Conservation (phyloP, 2,888 invertebrate genomes). For the Rhingia rostrata region DNA sequence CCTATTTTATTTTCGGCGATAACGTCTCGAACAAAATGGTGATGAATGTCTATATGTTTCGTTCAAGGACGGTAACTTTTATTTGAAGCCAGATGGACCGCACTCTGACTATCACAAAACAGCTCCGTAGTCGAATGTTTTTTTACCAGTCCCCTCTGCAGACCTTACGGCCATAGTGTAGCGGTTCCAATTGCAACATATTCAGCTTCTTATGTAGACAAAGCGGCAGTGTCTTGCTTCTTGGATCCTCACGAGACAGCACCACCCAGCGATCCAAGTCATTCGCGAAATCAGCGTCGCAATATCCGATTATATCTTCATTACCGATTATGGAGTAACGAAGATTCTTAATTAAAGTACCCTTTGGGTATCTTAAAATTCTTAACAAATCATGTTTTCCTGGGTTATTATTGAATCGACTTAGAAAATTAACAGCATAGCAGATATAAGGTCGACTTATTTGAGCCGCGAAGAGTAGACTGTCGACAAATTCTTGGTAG, state of each 20-base stretch:
- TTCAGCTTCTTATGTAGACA: too few species aligned
- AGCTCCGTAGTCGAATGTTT: neutral
- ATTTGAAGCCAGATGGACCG: neutral
- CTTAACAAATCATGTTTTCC: too few species aligned
- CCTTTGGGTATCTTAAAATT: too few species aligned
- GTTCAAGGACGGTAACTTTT: neutral
- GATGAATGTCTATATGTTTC: neutral
- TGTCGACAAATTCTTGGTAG: neutral
- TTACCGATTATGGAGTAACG: too few species aligned
- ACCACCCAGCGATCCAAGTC: too few species aligned
- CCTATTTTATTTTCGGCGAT: neutral
- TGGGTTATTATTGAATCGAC: neutral
- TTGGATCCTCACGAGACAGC: too few species aligned
- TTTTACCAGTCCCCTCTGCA: neutral
- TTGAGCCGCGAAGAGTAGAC: neutral
- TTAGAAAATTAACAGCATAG: neutral
- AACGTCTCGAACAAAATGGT: neutral
- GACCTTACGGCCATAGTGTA: neutral
- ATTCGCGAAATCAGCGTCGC: neutral
- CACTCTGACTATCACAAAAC: conserved; percentile 8
- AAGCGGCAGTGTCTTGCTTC: too few species aligned
- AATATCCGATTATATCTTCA: neutral
- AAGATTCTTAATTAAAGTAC: too few species aligned
- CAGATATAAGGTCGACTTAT: neutral
- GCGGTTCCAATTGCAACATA: too few species aligned